Evolutionary conservation across 2,888 invertebrate species (phyloP), one percentile per base, ranked within the genome.

Genomic region (Leptopterna dolabrata): DNA sequence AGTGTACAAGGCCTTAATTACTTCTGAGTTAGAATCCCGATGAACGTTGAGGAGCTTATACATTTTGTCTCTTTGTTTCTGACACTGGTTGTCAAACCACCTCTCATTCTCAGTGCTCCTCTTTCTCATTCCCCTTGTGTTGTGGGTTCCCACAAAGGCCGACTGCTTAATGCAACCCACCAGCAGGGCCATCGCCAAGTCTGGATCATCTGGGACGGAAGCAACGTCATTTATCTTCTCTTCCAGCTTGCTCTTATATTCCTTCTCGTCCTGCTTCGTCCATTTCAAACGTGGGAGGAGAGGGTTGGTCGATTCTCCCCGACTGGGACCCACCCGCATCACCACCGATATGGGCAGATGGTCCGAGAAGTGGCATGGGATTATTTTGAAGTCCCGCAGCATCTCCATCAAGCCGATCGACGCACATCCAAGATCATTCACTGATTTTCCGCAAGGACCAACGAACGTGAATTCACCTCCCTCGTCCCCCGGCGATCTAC

Each of bases 391-490:
- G 43, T 78, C 43, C 43, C 14, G 43, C 13, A 78, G 13, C 4
- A 43, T n/a, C 9, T 7, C 19, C 45, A 78, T 24, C 41, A 45
- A 41, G 1, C 14, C 78, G 27, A 78, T 78, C 14, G 43, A 43
- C 43, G 43, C 78, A 16, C 78, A 78, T 16, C 45, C 82, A 16
- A 88, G 14, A 24, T 88, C 88, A 24, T 78, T 83, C 24, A 87
- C 83, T 27, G 87, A 87, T 1, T 19, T 76, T 43, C 84, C 84
- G 80, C 45, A 41, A 0, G n/a, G 47, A 36, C 87, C 87, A 4
- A 87, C 43, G 78, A 71, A 88, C 11, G 87, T 88, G 30, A 70
- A 88, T 36, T 88, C 86, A 11, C 87, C 84, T 29, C 70, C 24
- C 19, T 11, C 76, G 76, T 88, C 87, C 29, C 84, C 78, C 76